Base-by-base conservation (phyloP, 1,140 invertebrate species). In the Heterodera schachtii region DNA sequence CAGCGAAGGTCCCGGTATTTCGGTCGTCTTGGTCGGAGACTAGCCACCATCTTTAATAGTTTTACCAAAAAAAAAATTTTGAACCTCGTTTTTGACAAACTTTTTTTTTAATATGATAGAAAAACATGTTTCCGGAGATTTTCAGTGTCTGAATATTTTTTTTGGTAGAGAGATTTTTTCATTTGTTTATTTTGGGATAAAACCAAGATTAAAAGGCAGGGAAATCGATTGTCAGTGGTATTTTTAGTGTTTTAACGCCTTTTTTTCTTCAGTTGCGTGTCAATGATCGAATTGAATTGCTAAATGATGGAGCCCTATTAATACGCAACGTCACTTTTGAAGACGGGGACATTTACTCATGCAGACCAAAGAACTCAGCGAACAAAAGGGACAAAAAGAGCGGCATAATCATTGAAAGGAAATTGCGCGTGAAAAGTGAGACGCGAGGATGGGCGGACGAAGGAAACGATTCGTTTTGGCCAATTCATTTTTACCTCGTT, bases 371-470 rank as follows among this genome's bases (percentile, higher is more conserved):
- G 9, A 84, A 83, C 67, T 21, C 47, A 43, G 60, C 75, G 43
- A 60, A 47, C 19, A 64, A 64, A 41, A 57, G 52, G 21, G 74
- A 80, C 57, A 75, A 81, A 64, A 79, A 13, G 49, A 16, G 21
- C 64, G 78, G 79, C 41, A 52, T 84, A 19, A 74, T 66, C 43
- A 73, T 84, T 41, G 83, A 84, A 31, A 71, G 83, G 5, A 78
- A 80, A 64, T 60, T 84, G 52, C 31, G 84, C 31, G 79, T 84
- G 9, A 84, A 84, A 81, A 84, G 83, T 85, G 52, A 70, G 81
- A 70, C 44, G 47, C 2, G 60, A 19, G 7, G n/a, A 31, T 1
- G 7, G 52, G 31, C 7, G 6, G 13, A 75, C 3, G 44, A 7
- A 31, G 60, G 2, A 41, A 21, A 47, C 21, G 43, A 31, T 8